These are phyloP conservation scores for Melanotaenia pygmaea DNA, from an alignment of 2,797 vertebrate species.

Conservation along the genomic window DNA sequence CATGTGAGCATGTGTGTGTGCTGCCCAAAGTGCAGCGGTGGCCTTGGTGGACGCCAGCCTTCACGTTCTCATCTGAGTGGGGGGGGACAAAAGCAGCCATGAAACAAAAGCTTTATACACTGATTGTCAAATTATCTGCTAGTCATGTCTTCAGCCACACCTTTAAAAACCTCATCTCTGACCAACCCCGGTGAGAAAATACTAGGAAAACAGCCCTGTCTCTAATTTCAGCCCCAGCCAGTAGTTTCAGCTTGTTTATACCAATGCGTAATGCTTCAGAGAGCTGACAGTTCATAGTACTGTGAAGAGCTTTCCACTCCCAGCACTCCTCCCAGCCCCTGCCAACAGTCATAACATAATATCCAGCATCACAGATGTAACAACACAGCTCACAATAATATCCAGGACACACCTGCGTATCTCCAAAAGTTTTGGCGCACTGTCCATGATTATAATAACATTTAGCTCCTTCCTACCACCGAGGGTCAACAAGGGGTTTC, in stretches of 20 bases:
- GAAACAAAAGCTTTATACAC: slow-evolving; percentile 18
- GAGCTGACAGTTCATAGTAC: slow-evolving; percentile 37
- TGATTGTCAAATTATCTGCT: slow-evolving; percentile 12
- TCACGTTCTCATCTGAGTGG: slow-evolving; percentile 91
- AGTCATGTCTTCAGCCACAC: slow-evolving; percentile 20
- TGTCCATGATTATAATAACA: slow-evolving; percentile 50
- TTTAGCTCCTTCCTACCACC: slow-evolving; percentile 47
- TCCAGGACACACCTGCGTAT: slow-evolving; percentile 67
- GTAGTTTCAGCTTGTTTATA: slow-evolving; percentile 32
- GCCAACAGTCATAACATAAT: slow-evolving; percentile 59
- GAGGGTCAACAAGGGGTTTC: slow-evolving; percentile 28
- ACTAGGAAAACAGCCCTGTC: background rate
- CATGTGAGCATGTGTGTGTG: slow-evolving; percentile 95
- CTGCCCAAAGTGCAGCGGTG: slow-evolving; percentile 91
- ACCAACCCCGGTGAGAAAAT: slow-evolving; percentile 23
- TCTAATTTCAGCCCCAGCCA: slow-evolving; percentile 35
- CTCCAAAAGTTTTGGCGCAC: slow-evolving; percentile 54
- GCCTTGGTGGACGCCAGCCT: slow-evolving; percentile 87
- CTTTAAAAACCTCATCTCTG: slow-evolving; percentile 15
- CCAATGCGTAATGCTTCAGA: slow-evolving; percentile 49
- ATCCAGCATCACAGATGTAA: slow-evolving; percentile 58
- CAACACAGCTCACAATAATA: slow-evolving; percentile 46
- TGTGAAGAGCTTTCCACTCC: slow-evolving; percentile 54
- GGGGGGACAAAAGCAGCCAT: slow-evolving; percentile 21
- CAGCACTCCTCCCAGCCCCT: slow-evolving; percentile 58